Evolutionary conservation across 2,888 invertebrate genomes (phyloP), one percentile per base, ranked within the genome.

Genomic region (Parnassius smintheus): DNA sequence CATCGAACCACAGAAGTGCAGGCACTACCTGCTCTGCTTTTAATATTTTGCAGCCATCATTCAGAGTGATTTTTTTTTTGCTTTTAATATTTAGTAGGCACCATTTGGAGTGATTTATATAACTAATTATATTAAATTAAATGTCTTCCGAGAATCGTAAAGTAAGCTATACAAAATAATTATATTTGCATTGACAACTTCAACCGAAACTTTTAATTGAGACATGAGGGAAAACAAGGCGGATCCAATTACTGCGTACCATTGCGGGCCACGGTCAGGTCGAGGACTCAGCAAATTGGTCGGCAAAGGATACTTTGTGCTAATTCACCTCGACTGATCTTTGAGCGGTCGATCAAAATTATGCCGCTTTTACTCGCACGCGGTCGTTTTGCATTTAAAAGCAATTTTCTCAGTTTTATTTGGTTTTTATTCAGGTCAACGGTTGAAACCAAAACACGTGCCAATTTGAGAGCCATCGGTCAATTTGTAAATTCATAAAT

Each of bases 211-310:
- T 58, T 35, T 35, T 50, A 41, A 62, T 58, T 62, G 45, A 50
- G 49, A 54, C 48, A 46, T 18, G 57, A 62, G 56, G 46, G 45
- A 56, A 48, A 56, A 41, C 22, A 13, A 45, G 13, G n/a, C 54
- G 54, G 11, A 7, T 35, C 35, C 49, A 59, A 59, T 62, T 58
- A 55, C 44, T 44, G 11, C 10, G 12, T 18, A 9, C 41, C 18
- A 12, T 22, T 44, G 2, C n/a, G 56, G 44, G 52, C 18, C 42
- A 12, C 42, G 50, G 57, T 10, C 57, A 42, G 57, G 44, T 42
- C 51, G 45, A 13, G 61, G 56, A 42, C 48, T 49, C 9, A n/a
- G n/a, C 56, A 2, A 13, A n/a, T 46, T n/a, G 46, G 22, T 22
- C 41, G 51, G 44, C 8, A 56, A 44, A 42, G 46, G 51, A 42